A percentile compares a stretch with the other conserved stretches of the same genome.
phyloP scores from a whole-genome alignment of 2,113 vertebrate species.

The Leptocoma aspasia region DNA sequence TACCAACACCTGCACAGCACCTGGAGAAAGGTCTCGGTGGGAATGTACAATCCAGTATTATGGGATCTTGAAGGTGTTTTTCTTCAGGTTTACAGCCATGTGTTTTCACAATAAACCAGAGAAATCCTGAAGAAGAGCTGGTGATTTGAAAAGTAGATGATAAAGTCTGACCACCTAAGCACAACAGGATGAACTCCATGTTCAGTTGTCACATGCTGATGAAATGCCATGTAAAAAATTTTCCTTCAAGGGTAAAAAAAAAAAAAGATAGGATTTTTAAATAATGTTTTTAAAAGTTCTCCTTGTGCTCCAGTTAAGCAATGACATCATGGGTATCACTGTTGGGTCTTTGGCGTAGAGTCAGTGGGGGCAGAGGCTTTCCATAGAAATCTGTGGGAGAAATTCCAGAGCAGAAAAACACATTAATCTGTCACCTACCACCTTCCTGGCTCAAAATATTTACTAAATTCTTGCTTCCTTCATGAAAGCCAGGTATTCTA shows the following conservation, averaged over 20 bases:
- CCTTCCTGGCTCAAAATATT: neutral
- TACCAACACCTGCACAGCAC: neutral
- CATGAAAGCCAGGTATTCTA: neutral
- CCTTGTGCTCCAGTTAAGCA: slow-evolving; percentile 46
- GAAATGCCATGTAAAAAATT: neutral
- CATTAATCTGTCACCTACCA: neutral
- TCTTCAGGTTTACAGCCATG: slow-evolving; percentile 26
- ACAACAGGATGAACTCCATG: neutral
- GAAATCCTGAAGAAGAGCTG: slow-evolving; percentile 39
- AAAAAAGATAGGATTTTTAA: neutral
- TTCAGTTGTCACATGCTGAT: neutral
- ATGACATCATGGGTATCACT: slow-evolving; percentile 71
- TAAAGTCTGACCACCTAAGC: neutral
- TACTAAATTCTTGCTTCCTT: neutral
- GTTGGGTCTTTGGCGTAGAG: slow-evolving; percentile 71
- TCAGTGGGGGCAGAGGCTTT: slow-evolving; percentile 74
- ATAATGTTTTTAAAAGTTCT: neutral
- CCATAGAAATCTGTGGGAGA: slow-evolving; percentile 73
- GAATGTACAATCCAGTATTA: neutral
- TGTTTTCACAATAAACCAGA: neutral
- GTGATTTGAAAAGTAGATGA: neutral
- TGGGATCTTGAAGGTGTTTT: neutral
- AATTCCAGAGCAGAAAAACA: slow-evolving; percentile 19
- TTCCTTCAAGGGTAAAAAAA: neutral
- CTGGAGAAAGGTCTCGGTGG: neutral